Base-by-base conservation (phyloP, 2,888 invertebrate genomes). In the Sycophila texana region DNA sequence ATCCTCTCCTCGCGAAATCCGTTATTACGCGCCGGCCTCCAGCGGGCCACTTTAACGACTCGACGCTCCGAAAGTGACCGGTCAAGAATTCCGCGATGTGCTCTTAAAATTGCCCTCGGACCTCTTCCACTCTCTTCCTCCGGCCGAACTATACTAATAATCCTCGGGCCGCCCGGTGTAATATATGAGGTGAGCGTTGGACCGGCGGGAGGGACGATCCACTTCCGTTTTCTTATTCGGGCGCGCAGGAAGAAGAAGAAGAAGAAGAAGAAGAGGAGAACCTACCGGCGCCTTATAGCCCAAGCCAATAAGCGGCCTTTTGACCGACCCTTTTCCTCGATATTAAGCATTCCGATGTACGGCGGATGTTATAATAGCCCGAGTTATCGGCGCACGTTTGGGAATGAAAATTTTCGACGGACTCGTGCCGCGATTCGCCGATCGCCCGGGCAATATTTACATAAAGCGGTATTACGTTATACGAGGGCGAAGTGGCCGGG, bases 341-440 rank as follows among this genome's bases (percentile, higher is more conserved):
- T 88, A 89, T 89, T 89, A 89, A 89, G 88, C 88, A 89, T 89
- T 89, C 89, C 89, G 82, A 61, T n/a, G 74, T 20, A 70, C 68
- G 77, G 71, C 82, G 85, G 86, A 87, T 87, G 86, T 87, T 88
- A 88, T 88, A 89, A 88, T 77, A 39, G 85, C 85, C 26, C 10
- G 83, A 86, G 86, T 85, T 88, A 87, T 86, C 86, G 88, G 85
- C 87, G 87, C 86, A 87, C 84, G 77, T 26, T 26, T 81, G 86
- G 85, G 83, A 86, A 85, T 82, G 86, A 87, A 88, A 87, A 86
- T 85, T 83, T 39, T 47, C 63, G 63, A n/a, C 61, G 61, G 61
- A 4, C 39, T 26, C 2, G 26, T 4, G 39, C 39, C 18, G 57
- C 1, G 20, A 60, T 60, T 60, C 58, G 58, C 18, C 58, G 22